phyloP scores from a whole-genome alignment of 2,888 invertebrate species.

The Baronia brevicornis region DNA sequence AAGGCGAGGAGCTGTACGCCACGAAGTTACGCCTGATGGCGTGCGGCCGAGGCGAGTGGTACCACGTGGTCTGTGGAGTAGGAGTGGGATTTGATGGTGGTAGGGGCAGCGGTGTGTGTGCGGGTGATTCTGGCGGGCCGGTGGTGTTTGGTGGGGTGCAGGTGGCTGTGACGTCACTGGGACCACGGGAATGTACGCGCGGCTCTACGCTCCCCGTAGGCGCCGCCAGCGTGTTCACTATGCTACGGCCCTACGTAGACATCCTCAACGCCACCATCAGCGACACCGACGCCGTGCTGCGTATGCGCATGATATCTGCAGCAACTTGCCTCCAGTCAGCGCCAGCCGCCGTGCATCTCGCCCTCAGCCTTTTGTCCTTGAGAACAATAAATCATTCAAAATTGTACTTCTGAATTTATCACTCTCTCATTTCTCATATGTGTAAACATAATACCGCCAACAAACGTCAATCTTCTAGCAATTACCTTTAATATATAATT shows the following conservation, averaged over 20 bases:
- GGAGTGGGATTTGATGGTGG: too few relatives aligned
- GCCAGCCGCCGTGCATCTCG: not conserved
- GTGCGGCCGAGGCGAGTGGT: constrained; percentile 44
- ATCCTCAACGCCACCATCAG: constrained; percentile 46
- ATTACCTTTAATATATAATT: too few relatives aligned
- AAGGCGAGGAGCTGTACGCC: constrained; percentile 43
- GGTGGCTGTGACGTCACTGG: constrained; percentile 56
- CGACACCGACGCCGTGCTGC: constrained; percentile 33
- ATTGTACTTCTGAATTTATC: too few relatives aligned
- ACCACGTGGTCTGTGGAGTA: constrained; percentile 43
- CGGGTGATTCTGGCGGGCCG: constrained; percentile 63
- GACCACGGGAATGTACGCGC: constrained; percentile 41
- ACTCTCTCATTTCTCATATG: too few relatives aligned
- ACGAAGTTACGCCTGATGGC: constrained; percentile 37
- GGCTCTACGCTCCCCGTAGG: constrained; percentile 19
- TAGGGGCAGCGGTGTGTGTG: constrained; percentile 44
- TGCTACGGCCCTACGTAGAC: constrained; percentile 40
- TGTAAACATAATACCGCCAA: too few relatives aligned
- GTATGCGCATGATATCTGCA: constrained; percentile 27
- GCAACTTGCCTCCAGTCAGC: too few relatives aligned
- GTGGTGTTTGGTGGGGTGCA: constrained; percentile 36
- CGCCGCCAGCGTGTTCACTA: constrained; percentile 54
- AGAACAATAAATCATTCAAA: too few relatives aligned
- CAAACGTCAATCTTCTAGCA: too few relatives aligned
- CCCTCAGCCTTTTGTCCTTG: not conserved